Evolutionary conservation across 2,888 invertebrate species (phyloP).

Genomic region (Xestia c-nigrum): DNA sequence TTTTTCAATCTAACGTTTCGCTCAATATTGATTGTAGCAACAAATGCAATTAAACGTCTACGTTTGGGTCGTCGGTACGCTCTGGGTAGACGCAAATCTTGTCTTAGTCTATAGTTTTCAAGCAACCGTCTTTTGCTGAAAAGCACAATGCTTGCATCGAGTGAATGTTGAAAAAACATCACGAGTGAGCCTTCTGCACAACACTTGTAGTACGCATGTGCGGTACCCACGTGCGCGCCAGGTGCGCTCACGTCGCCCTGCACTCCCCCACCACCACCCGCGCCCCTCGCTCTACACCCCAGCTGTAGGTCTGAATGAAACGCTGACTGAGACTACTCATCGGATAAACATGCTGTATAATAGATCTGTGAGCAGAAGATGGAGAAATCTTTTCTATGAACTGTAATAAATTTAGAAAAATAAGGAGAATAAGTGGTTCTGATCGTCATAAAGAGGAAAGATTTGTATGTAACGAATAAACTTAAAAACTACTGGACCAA

Average conservation of each 20-base stretch:
- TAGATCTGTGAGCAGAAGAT: neutral
- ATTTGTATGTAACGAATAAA: too few species aligned
- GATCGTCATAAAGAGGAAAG: too few species aligned
- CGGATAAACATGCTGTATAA: neutral
- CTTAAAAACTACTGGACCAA: too few species aligned
- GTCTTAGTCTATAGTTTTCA: too few species aligned
- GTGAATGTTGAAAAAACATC: neutral
- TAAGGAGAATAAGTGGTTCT: too few species aligned
- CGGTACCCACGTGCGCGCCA: conserved; percentile 62
- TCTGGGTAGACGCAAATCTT: neutral
- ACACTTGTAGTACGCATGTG: conserved; percentile 4
- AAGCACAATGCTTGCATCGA: neutral
- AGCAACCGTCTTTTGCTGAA: too few species aligned
- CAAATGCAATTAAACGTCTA: neutral
- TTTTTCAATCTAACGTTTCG: neutral
- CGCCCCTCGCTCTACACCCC: neutral
- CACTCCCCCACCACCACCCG: neutral
- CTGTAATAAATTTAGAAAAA: too few species aligned
- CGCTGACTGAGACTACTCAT: conserved; percentile 23
- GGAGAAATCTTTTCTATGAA: neutral
- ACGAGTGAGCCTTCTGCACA: conserved; percentile 32
- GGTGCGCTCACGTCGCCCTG: conserved; percentile 49
- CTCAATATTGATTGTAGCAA: neutral
- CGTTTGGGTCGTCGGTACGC: neutral
- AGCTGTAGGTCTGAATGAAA: conserved; percentile 14